A percentile compares a stretch with the other conserved stretches of the same genome.
phyloP scores from a whole-genome alignment of 2,888 invertebrate species.

The Perizoma affinitatum region DNA sequence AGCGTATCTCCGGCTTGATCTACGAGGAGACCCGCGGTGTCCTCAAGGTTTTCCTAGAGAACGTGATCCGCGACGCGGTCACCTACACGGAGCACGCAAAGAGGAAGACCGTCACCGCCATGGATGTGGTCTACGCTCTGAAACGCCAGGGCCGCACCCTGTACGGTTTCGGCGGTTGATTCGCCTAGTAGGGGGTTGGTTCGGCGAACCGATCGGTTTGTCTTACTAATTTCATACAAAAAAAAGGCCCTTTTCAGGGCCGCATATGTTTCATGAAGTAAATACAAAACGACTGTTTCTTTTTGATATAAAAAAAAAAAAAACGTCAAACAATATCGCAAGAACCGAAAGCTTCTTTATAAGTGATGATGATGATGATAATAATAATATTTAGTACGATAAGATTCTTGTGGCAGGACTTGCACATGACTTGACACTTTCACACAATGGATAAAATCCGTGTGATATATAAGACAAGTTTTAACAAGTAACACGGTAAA shows the following conservation, averaged over 20 bases:
- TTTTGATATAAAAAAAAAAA: neutral
- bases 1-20: constrained; percentile 89
- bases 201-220: constrained; percentile 59
- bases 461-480: no score
- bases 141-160: constrained; percentile 90
- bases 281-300: neutral
- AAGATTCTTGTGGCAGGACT: no score
- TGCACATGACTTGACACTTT: no score
- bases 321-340: neutral
- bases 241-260: constrained; percentile 65
- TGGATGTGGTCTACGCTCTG: constrained; percentile 91
- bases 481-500: no score
- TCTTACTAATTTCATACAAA: constrained; percentile 54
- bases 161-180: constrained; percentile 89
- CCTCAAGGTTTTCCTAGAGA: constrained; percentile 91
- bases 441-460: no score
- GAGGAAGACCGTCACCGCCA: constrained; percentile 91
- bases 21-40: constrained; percentile 92
- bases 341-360: no score
- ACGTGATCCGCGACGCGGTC: constrained; percentile 93
- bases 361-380: no score
- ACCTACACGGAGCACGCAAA: constrained; percentile 93
- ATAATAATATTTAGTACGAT: neutral
- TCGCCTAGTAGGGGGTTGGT: constrained; percentile 79
- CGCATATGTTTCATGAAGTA: constrained; percentile 20